Evolutionary conservation across 2,888 invertebrate genomes (phyloP).

Genomic region (Pseudococcus longispinus): DNA sequence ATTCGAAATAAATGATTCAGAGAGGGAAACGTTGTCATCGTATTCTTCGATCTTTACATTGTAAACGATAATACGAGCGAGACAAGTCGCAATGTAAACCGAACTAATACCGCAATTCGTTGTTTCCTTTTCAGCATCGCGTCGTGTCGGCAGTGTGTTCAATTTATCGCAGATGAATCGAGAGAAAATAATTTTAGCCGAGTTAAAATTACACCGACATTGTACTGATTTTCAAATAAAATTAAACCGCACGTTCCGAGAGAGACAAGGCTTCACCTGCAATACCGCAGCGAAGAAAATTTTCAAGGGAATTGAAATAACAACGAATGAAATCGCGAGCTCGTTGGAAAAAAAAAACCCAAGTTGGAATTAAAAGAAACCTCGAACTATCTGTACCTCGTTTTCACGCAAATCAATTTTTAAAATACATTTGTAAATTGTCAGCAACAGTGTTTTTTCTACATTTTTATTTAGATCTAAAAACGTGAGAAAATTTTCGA

Average conservation of each 20-base stretch:
- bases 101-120: slow-evolving; percentile 26
- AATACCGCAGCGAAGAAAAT: background rate
- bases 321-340: background rate
- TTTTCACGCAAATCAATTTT: slow-evolving; percentile 39
- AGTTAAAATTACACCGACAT: slow-evolving; percentile 25
- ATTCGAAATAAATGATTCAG: background rate
- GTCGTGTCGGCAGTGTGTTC: background rate
- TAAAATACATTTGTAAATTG: slow-evolving; percentile 24
- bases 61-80: background rate
- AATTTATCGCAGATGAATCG: background rate
- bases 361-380: background rate
- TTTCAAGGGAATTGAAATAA: slow-evolving; percentile 6
- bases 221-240: slow-evolving; percentile 14
- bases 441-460: slow-evolving; percentile 13
- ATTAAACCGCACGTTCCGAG: slow-evolving; percentile 1
- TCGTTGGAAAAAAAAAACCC: background rate
- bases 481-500: background rate
- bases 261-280: background rate
- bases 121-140: background rate
- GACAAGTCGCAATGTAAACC: background rate
- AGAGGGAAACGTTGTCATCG: slow-evolving; percentile 1
- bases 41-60: slow-evolving; percentile 11
- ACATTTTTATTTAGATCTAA: background rate
- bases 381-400: background rate
- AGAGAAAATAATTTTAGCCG: slow-evolving; percentile 34